Evolutionary conservation across 2,113 vertebrate species (phyloP).

Genomic region (Callocephalon fimbriatum): DNA sequence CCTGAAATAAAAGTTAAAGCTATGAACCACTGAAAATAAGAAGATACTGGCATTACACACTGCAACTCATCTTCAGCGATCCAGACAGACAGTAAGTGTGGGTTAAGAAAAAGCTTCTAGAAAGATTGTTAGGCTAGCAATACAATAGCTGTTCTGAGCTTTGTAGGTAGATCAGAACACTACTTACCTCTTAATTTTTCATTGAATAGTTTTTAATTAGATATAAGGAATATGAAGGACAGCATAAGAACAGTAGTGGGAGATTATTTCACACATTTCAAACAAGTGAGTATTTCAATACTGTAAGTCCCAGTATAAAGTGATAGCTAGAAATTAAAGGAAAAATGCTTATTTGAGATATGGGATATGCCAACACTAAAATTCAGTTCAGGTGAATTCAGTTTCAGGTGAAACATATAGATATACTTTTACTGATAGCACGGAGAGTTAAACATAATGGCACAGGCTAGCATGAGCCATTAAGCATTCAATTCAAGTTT

Average conservation of each 20-base stretch:
- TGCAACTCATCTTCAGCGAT: neutral
- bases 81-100: neutral
- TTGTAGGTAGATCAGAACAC: neutral
- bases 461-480: neutral
- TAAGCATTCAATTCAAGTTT: neutral
- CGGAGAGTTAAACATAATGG: neutral
- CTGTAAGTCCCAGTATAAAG: neutral
- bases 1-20: slow-evolving; percentile 74
- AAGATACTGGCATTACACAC: neutral
- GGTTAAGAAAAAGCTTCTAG: neutral
- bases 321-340: neutral
- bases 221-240: neutral
- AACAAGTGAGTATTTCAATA: neutral
- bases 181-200: neutral
- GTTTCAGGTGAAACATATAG: neutral
- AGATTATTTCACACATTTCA: neutral
- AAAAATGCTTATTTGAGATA: neutral
- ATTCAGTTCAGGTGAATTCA: neutral
- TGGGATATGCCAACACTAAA: neutral
- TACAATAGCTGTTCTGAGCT: neutral
- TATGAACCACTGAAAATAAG: neutral
- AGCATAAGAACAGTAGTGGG: neutral
- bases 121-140: neutral
- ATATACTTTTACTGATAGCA: neutral
- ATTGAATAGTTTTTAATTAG: neutral